These are phyloP conservation scores for Nyleta sp. DNA, from an alignment of 2,888 invertebrate genomes.

Conservation along the genomic window DNA sequence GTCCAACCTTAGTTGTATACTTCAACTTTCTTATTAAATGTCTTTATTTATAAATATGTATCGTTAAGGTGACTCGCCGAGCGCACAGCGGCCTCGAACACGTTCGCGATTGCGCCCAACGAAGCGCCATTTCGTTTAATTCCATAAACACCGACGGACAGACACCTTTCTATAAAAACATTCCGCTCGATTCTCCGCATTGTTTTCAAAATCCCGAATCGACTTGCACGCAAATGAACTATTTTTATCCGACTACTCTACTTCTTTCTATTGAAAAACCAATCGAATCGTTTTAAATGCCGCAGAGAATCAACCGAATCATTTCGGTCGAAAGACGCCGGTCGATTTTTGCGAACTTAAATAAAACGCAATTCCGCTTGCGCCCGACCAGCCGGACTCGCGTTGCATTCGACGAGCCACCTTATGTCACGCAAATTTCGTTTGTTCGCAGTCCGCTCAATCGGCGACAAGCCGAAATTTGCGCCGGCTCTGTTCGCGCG, in stretches of 20 bases:
- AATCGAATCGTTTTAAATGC: no score
- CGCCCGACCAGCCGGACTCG: neutral
- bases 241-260: no score
- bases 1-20: slow-evolving; percentile 81
- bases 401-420: slow-evolving; percentile 19
- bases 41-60: slow-evolving; percentile 82
- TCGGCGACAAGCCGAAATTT: slow-evolving; percentile 79
- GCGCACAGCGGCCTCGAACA: slow-evolving; percentile 12
- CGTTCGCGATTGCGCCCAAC: neutral
- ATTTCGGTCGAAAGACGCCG: neutral
- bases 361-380: neutral
- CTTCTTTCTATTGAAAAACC: no score
- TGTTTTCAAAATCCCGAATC: no score
- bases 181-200: no score
- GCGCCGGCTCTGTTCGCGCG: slow-evolving; percentile 67
- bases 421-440: slow-evolving; percentile 76
- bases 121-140: slow-evolving; percentile 3
- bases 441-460: slow-evolving; percentile 78
- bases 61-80: slow-evolving; percentile 72
- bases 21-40: slow-evolving; percentile 82
- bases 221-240: no score
- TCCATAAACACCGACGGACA: neutral
- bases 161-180: no score
- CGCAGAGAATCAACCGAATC: no score
- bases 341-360: neutral